Evolutionary conservation across 2,113 vertebrate species (phyloP).

Genomic region (Grus americana): DNA sequence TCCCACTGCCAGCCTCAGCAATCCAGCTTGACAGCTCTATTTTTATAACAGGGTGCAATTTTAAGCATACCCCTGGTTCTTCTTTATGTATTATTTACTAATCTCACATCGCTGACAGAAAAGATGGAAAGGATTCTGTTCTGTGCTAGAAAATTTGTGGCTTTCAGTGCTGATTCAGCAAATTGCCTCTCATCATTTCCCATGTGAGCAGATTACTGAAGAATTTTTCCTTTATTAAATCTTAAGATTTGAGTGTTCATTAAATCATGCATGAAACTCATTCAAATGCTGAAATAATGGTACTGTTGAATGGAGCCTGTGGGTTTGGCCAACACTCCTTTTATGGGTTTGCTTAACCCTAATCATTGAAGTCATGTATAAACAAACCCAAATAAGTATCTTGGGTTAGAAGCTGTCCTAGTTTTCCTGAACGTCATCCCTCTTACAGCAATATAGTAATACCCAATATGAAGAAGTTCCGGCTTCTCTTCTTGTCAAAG

Average conservation of each 20-base stretch:
- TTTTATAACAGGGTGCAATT: constrained; percentile 27
- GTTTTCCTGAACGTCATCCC: background rate
- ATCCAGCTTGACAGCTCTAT: background rate
- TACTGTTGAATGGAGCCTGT: background rate
- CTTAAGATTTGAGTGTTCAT: background rate
- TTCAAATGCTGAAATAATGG: background rate
- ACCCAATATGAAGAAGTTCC: background rate
- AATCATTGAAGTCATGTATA: background rate
- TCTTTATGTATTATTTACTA: constrained; percentile 39
- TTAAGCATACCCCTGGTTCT: background rate
- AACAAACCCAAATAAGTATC: background rate
- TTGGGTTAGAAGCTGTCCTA: background rate
- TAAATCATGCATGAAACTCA: background rate
- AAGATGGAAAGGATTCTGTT: background rate
- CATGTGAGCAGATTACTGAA: background rate
- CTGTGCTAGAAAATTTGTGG: background rate
- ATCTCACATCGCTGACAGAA: background rate
- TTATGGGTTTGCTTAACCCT: background rate
- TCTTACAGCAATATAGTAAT: background rate
- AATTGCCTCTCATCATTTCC: background rate
- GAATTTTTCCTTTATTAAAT: background rate
- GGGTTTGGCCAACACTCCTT: background rate
- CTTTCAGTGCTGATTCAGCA: constrained; percentile 18
- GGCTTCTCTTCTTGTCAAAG: background rate
- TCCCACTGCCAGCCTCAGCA: background rate